phyloP scores from a whole-genome alignment of 2,888 invertebrate genomes.

The Macrosoma leucophasiata region DNA sequence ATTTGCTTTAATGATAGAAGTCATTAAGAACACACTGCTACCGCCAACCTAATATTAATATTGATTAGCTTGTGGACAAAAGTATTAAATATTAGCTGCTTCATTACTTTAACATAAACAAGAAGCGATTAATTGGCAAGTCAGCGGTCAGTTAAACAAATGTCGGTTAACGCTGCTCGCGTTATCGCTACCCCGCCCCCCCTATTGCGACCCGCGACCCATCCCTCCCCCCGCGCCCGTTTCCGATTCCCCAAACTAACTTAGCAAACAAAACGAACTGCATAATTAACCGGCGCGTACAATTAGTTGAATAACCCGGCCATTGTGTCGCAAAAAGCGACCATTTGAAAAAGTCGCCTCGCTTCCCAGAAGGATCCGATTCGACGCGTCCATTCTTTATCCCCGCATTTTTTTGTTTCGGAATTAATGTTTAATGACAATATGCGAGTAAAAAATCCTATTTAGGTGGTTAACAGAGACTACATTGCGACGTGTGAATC shows the following conservation, averaged over 20 bases:
- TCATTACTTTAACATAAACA: constrained; percentile 31
- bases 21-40: no score
- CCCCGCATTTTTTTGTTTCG: constrained; percentile 46
- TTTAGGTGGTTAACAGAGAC: not conserved
- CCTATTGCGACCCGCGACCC: constrained; percentile 15
- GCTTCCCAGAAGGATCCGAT: constrained; percentile 64
- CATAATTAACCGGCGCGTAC: constrained; percentile 54
- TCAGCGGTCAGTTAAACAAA: constrained; percentile 29
- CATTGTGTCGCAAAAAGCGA: constrained; percentile 55
- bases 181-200: not conserved
- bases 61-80: no score
- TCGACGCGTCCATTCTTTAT: constrained; percentile 42
- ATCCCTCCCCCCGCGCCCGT: constrained; percentile 19
- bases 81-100: constrained; percentile 20
- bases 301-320: constrained; percentile 66
- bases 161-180: constrained; percentile 17
- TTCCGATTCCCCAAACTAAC: constrained; percentile 29
- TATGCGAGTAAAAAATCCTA: not conserved
- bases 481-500: constrained; percentile 7
- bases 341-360: constrained; percentile 36
- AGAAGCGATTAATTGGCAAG: constrained; percentile 37
- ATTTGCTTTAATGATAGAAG: no score
- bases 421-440: constrained; percentile 60
- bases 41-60: no score
- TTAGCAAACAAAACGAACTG: constrained; percentile 50